Percentiles rank a stretch among this genome's conserved stretches.
Evolutionary conservation across 1,140 invertebrate species (phyloP).

Genomic region (Drosophila leontia): DNA sequence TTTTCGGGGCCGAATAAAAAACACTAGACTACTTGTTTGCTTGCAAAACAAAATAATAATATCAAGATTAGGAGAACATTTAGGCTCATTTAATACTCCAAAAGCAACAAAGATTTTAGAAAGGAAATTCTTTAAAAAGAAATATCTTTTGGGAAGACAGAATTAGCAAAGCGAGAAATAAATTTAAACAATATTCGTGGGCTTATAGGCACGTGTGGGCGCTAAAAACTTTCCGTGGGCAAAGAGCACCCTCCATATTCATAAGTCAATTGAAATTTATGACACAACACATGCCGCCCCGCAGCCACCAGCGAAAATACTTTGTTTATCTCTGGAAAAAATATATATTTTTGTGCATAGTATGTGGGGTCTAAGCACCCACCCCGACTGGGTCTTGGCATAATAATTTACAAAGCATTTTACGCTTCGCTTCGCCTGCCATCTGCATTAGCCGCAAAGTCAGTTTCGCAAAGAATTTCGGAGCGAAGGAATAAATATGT

Average conservation of each 20-base stretch:
- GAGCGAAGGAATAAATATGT: constrained; percentile 46
- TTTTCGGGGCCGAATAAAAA: neutral
- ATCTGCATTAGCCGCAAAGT: constrained; percentile 78
- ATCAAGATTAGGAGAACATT: too few relatives aligned
- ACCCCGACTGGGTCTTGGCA: constrained; percentile 25
- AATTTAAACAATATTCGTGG: too few relatives aligned
- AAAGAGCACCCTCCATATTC: constrained; percentile 48
- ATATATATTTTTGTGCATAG: constrained; percentile 61
- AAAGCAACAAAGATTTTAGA: neutral
- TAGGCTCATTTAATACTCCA: neutral
- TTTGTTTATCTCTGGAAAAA: constrained; percentile 56
- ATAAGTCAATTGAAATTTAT: constrained; percentile 79
- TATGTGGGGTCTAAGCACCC: constrained; percentile 11
- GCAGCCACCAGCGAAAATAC: constrained; percentile 12
- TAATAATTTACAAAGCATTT: constrained; percentile 80
- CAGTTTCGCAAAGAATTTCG: constrained; percentile 44
- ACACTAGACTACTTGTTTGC: neutral
- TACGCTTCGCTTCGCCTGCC: constrained; percentile 74
- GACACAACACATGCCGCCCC: constrained; percentile 35
- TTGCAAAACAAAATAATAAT: neutral
- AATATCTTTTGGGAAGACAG: too few relatives aligned
- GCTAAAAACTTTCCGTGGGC: constrained; percentile 36
- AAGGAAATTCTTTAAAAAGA: too few relatives aligned
- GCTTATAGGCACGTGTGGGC: constrained; percentile 47
- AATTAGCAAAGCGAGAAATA: too few relatives aligned